Base-by-base conservation (phyloP, 2,888 invertebrate genomes). In the Podabrus alpinus region DNA sequence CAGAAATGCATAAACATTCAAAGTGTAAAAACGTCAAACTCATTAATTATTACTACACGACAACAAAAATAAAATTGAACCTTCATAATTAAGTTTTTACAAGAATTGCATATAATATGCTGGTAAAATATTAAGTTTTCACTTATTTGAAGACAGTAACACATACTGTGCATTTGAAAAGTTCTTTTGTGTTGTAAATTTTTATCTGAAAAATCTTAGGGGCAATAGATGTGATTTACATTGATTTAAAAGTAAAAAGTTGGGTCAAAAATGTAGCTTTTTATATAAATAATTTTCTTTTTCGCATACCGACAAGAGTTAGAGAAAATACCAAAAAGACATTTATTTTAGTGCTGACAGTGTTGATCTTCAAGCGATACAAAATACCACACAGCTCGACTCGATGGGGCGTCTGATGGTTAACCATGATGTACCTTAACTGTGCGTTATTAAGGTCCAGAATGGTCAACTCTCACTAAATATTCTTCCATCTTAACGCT, bases 321-420 rank as follows among this genome's bases (percentile, higher is more conserved):
- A 74, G 77, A 80, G 79, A 83, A 81, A 80, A 79, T 80, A 81
- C 81, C 81, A 83, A 82, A 85, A 83, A 84, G 86, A 86, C 86
- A 86, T 86, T 86, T 86, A 86, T 87, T 86, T 82, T 82, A 78
- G 85, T 84, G 87, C 85, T 87, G 87, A 87, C 87, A 87, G 85
- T 85, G 85, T 82, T 81, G 86, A 85, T 86, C 83, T 83, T 81
- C 81, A 81, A 80, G 78, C 82, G 85, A 85, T 85, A 85, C 82
- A 79, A 81, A 83, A 86, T 86, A 81, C 86, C 86, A 86, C 86
- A 86, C 86, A 86, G 82, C 86, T 84, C 81, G 86, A 82, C 83
- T 29, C 85, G 68, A 80, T 83, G 82, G 84, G 86, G 82, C 81
- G 84, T 80, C 85, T 79, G 77, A 77, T 82, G 80, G 79, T 78